Percentiles rank a stretch among this genome's conserved stretches.
Conservation (phyloP, 2,888 invertebrate genomes). For the Maniola hyperantus region DNA sequence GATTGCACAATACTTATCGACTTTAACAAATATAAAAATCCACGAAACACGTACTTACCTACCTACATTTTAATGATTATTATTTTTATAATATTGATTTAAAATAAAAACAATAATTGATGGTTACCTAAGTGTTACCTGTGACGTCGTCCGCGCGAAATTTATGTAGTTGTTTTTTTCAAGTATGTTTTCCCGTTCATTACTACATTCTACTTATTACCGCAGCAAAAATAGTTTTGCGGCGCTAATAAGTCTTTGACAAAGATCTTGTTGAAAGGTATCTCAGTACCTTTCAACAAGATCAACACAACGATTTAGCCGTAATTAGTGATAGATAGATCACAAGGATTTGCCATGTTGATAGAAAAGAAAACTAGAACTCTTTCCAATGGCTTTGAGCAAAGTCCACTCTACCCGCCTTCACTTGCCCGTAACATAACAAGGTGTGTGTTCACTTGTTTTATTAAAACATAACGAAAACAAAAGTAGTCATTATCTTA, state of each 20-base stretch:
- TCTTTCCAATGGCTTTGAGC: background rate
- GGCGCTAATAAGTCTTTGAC: too few relatives aligned
- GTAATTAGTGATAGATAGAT: too few relatives aligned
- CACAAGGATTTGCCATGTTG: too few relatives aligned
- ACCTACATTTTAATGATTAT: background rate
- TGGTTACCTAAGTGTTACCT: background rate
- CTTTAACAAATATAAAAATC: background rate
- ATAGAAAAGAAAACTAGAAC: too few relatives aligned
- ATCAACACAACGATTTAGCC: too few relatives aligned
- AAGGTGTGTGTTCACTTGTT: background rate
- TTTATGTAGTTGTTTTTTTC: background rate
- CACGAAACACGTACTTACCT: background rate
- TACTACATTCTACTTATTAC: too few relatives aligned
- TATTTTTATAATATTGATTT: background rate
- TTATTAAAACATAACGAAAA: constrained; percentile 11
- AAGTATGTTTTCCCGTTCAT: background rate
- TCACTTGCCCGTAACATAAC: background rate
- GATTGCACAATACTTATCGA: background rate
- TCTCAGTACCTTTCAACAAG: too few relatives aligned
- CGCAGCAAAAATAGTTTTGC: too few relatives aligned
- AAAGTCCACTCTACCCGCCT: background rate
- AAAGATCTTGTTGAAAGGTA: too few relatives aligned
- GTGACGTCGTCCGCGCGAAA: background rate
- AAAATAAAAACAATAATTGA: background rate
- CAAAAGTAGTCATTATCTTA: constrained; percentile 8